Percentiles rank a stretch among this genome's conserved stretches.
phyloP scores from a whole-genome alignment of 2,113 vertebrate genomes.

The Spea bombifrons region DNA sequence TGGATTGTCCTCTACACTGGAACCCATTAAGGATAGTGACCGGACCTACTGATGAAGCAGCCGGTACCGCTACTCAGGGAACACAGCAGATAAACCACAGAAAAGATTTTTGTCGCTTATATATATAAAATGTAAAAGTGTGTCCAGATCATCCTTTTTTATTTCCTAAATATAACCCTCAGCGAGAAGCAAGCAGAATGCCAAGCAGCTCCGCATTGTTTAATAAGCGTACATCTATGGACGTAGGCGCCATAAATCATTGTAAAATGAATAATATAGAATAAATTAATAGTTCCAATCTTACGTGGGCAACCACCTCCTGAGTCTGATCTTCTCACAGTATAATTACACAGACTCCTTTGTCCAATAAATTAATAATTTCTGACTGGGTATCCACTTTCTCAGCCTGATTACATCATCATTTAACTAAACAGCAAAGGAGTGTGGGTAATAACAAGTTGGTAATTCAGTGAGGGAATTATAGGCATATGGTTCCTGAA shows the following conservation, averaged over 20 bases:
- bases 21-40: not conserved
- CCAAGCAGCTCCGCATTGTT: not conserved
- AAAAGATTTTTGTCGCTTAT: not conserved
- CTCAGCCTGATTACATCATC: no score
- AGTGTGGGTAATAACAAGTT: no score
- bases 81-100: not conserved
- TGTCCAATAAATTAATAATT: no score
- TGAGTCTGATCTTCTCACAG: no score
- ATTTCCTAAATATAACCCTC: not conserved
- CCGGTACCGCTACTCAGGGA: not conserved
- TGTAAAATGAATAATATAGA: not conserved
- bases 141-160: not conserved
- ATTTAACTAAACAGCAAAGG: no score
- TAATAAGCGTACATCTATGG: not conserved
- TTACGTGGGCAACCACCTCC: not conserved
- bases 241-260: not conserved
- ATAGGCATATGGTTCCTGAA: no score
- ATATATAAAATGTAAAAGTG: not conserved
- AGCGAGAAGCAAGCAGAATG: not conserved
- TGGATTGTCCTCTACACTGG: not conserved
- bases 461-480: no score
- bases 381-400: no score
- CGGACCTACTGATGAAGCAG: not conserved
- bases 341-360: no score
- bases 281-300: slow-evolving; percentile 9